Base-by-base conservation (phyloP, 2,888 invertebrate genomes). In the Rotaria socialis region DNA sequence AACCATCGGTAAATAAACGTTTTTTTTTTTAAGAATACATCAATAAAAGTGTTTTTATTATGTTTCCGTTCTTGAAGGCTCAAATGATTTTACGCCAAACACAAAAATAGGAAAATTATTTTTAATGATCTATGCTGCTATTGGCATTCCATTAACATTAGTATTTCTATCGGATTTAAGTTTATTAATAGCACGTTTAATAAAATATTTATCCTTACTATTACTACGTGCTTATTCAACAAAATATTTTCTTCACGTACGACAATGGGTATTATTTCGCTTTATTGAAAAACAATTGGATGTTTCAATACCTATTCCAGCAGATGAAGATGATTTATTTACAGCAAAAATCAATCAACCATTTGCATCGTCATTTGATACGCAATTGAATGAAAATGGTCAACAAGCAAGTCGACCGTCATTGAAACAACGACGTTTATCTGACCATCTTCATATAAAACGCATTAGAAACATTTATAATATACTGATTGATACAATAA, bases 1-100 rank as follows among this genome's bases (percentile, higher is more conserved):
- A n/a, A 87, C 87, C 1, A 87, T 87, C 10, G 87, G 87, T 80
- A 85, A 85, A 67, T 35, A 67, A 16, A 67, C 14, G 16, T 27
- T 14, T 27, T 35, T 75, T 6, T 27, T 14, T 67, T 3, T 3
- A 16, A 10, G 11, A 35, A 35, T 35, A 35, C 35, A 35, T 35
- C 35, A 35, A 35, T 35, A 27, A 35, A 27, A 3, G 3, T 14
- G 7, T 27, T 67, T 2, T 35, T 67, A 27, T 67, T 35, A 5
- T 74, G 1, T 74, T 43, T 75, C 41, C 43, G 11, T 41, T 35
- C 10, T 6, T 43, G 5, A 35, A 80, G 80, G 80, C 11, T 24
- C 43, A 24, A n/a, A 47, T 80, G 80, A 80, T 47, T 80, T 47
- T 47, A 47, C 47, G 10, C 80, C 80, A 47, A 47, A 1, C n/a